Percentiles rank a stretch among this genome's conserved stretches.
These are phyloP conservation scores for Corythaeola cristata DNA, from an alignment of 2,113 vertebrate genomes.

Conservation along the genomic window DNA sequence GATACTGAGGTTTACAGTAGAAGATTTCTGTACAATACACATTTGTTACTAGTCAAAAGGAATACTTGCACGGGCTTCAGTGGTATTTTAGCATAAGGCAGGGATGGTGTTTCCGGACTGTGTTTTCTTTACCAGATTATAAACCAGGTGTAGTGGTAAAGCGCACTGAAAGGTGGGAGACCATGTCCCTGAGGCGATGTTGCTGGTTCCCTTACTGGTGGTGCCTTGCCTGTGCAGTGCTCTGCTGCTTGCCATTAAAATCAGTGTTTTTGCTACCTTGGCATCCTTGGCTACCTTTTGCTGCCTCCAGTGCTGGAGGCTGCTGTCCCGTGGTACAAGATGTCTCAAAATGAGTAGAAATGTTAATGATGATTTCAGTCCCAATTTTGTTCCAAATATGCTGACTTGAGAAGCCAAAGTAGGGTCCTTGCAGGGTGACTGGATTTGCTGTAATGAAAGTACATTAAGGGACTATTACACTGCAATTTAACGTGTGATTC, in stretches of 20 bases:
- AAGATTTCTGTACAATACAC: not conserved
- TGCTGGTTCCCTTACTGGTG: not conserved
- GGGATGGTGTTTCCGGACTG: not conserved
- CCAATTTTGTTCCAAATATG: not conserved
- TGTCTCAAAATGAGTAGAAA: not conserved
- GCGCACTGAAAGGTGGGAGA: not conserved
- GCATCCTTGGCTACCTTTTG: too few species aligned
- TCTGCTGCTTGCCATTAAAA: not conserved
- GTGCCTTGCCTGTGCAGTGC: not conserved
- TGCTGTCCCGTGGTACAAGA: not conserved
- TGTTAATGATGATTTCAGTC: not conserved
- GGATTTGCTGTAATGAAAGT: not conserved
- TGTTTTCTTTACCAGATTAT: not conserved
- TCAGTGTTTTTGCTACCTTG: not conserved
- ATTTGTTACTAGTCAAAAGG: not conserved
- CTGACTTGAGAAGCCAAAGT: not conserved
- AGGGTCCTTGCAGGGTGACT: not conserved
- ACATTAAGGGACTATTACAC: not conserved
- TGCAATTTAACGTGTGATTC: not conserved
- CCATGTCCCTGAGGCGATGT: accelerated
- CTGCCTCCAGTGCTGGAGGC: not conserved
- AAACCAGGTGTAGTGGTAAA: not conserved
- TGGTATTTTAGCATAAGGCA: not conserved
- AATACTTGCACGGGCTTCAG: not conserved
- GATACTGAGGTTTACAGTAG: not conserved